Base-by-base conservation (phyloP, 23 tunicate genomes). In the Styela clava region DNA sequence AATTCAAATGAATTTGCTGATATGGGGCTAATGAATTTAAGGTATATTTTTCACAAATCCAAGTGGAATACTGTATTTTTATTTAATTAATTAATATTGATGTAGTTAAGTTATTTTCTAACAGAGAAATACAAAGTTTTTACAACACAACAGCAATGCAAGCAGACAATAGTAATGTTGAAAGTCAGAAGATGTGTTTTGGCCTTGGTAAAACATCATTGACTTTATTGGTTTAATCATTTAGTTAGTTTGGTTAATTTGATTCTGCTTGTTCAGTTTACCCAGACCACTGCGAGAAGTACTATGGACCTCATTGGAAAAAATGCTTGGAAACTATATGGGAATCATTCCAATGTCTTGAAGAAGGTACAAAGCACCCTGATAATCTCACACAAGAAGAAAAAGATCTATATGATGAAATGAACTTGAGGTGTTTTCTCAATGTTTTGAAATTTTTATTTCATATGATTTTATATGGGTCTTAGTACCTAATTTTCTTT, bases 301-400 rank as follows among this genome's bases (percentile, higher is more conserved):
- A 62, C 35, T 74, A 74, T 32, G 86, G 86, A 24, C 86, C 86
- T 51, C 86, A 82, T 72, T 51, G 20, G 2, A 12, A 24, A 18
- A 63, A 72, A 71, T 82, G 86, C 34, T 56, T 71, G 61, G 56
- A 36, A 36, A 82, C 26, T 9, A 82, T 82, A 12, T 82, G 86
- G 86, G n/a, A 2, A 2, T 35, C 33, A 12, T 63, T 34, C 29
- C 16, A 5, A 21, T 71, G 77, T 32, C 35, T 71, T 22, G 35
- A 33, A 26, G 35, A 71, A 71, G 77, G 77, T 30, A 71, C 77
- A 22, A 27, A 34, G 5, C 34, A 30, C 29, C 77, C 77, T 71
- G 37, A 21, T 21, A 71, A 27, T 3, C 16, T 71, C 3, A 71
- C 24, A 28, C 37, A 33, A 21, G 35, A n/a, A 28, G 77, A 71